phyloP scores from a whole-genome alignment of 2,797 vertebrate species.

The Syncerus caffer region DNA sequence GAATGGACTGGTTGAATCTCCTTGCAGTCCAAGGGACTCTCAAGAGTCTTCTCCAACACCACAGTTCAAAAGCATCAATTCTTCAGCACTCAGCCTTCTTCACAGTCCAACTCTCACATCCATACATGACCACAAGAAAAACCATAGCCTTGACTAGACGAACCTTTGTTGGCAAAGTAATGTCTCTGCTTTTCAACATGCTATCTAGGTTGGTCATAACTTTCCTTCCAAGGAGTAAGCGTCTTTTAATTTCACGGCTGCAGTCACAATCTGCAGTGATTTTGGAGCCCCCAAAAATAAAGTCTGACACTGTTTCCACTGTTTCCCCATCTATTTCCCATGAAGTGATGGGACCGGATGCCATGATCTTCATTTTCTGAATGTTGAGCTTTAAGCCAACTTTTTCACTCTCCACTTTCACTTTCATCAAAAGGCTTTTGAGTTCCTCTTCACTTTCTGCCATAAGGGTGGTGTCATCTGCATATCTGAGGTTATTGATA shows the following conservation, averaged over 20 bases:
- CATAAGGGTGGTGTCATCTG: no score
- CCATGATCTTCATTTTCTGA: neutral
- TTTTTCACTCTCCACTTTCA: no score
- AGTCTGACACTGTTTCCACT: neutral
- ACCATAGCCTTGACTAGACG: neutral
- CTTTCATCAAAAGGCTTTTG: no score
- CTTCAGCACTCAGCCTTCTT: neutral
- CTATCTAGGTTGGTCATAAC: no score
- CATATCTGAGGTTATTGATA: no score
- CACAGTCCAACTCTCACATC: neutral
- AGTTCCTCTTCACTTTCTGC: no score
- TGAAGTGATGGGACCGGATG: neutral
- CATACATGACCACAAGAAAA: neutral
- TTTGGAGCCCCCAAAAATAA: neutral
- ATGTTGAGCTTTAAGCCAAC: neutral
- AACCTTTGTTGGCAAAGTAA: neutral
- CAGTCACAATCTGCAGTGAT: no score
- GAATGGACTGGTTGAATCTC: fast-evolving
- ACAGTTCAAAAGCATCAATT: neutral
- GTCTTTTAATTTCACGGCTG: no score
- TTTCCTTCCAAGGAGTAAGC: no score
- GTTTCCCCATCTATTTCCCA: neutral
- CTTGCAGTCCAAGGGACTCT: neutral
- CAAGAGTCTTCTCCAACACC: no score
- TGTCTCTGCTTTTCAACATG: neutral